Evolutionary conservation across 2,888 invertebrate genomes (phyloP), one percentile per base, ranked within the genome.

Genomic region (Bedellia somnulentella): DNA sequence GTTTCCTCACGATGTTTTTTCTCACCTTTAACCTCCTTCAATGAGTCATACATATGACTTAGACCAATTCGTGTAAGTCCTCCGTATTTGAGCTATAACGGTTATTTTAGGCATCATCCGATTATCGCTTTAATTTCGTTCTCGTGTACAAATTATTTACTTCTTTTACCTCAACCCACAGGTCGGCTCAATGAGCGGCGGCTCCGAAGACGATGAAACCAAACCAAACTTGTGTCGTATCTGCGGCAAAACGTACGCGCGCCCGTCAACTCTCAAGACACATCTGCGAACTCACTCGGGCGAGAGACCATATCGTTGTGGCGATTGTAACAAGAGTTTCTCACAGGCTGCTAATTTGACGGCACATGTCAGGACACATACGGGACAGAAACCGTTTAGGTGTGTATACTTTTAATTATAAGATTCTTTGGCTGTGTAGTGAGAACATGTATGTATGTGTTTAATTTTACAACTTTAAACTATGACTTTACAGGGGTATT

Each of bases 341-440:
- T 93, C 93, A 27, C 98, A 99, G 70, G 98, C 98, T 25, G 98
- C 98, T 39, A 99, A 99, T 71, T 75, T 99, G 42, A 98, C 97
- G 5, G 98, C 98, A 8, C 98, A 99, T 62, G 91, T 95, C 11
- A 79, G 94, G 43, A 94, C 94, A 3, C 98, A 98, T 66, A 90
- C 90, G 35, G 98, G 98, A 1, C 98, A 99, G 71, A 99, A 99
- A 57, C 98, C 99, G 24, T 99, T 98, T 58, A 59, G 77, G 77
- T 77, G 46, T 37, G 41, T 30, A 4, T 1, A 2, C 2, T 2
- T 30, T 17, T 10, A n/a, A 3, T 12, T 10, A 6, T 5, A 8
- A 8, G 13, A 10, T n/a, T n/a, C n/a, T n/a, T n/a, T n/a, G n/a
- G n/a, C n/a, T n/a, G n/a, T 18, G 9, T 18, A 18, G 18, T 18